Conservation (phyloP, 2,888 invertebrate genomes). For the Zhengitettix transpicula region DNA sequence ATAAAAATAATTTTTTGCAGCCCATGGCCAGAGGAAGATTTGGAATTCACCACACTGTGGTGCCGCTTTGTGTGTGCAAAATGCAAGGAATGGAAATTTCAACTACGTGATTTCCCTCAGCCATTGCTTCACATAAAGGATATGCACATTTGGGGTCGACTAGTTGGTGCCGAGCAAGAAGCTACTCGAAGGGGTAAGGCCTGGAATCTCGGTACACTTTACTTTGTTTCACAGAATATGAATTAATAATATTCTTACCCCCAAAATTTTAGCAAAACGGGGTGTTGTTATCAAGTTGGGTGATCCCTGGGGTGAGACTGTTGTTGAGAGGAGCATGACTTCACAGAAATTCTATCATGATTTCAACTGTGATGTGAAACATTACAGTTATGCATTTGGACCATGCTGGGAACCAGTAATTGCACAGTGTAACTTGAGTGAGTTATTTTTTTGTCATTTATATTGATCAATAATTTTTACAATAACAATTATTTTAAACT, state of each 20-base stretch:
- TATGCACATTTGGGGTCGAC: slow-evolving; percentile 73
- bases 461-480: not conserved
- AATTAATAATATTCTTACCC: not conserved
- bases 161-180: slow-evolving; percentile 78
- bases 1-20: slow-evolving; percentile 25
- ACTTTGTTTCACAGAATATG: not conserved
- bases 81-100: slow-evolving; percentile 72
- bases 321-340: slow-evolving; percentile 83
- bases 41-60: slow-evolving; percentile 86
- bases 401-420: slow-evolving; percentile 99
- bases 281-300: slow-evolving; percentile 67
- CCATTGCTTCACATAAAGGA: slow-evolving; percentile 72
- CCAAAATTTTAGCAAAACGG: slow-evolving; percentile 41
- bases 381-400: slow-evolving; percentile 86
- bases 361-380: slow-evolving; percentile 81
- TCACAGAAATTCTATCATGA: slow-evolving; percentile 96
- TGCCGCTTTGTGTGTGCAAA: slow-evolving; percentile 71
- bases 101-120: slow-evolving; percentile 88
- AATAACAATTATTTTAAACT: too few relatives aligned
- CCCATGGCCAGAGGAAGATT: slow-evolving; percentile 79
- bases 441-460: slow-evolving; percentile 15
- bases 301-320: slow-evolving; percentile 63
- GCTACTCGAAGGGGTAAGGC: slow-evolving; percentile 45
- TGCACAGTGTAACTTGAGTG: slow-evolving; percentile 69
- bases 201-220: not conserved